These are phyloP conservation scores for Helogale parvula DNA, from an alignment of 2,113 vertebrate genomes.

Conservation along the genomic window DNA sequence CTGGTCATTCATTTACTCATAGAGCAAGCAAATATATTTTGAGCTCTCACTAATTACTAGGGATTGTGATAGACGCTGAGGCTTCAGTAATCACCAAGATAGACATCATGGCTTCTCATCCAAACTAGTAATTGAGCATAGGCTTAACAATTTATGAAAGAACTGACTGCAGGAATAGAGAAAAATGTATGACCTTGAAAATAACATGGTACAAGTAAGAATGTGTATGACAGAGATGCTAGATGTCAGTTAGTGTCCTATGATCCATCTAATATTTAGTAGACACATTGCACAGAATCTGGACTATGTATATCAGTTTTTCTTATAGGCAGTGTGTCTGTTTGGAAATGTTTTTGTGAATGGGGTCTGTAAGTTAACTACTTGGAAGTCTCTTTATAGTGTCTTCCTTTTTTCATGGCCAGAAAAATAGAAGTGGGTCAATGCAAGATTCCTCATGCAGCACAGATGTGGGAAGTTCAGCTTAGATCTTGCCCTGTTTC, in stretches of 20 bases:
- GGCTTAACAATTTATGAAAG: neutral
- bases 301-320: neutral
- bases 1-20: neutral
- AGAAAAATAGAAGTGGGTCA: neutral
- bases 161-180: neutral
- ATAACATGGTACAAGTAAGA: neutral
- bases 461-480: neutral
- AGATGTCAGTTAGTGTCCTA: neutral
- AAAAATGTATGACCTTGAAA: neutral
- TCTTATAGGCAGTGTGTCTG: neutral
- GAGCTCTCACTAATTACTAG: neutral
- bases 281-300: neutral
- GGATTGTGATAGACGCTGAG: neutral
- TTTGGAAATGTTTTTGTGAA: neutral
- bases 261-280: neutral
- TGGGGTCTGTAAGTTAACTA: neutral
- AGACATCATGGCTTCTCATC: neutral
- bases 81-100: neutral
- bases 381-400: neutral
- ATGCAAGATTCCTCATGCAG: neutral
- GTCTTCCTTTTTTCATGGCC: neutral
- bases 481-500: neutral
- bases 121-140: neutral
- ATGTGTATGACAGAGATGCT: fast-evolving
- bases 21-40: neutral